A percentile compares a stretch with the other conserved stretches of the same genome.
Evolutionary conservation across 2,113 vertebrate genomes (phyloP).

Genomic region (Entomyzon cyanotis): DNA sequence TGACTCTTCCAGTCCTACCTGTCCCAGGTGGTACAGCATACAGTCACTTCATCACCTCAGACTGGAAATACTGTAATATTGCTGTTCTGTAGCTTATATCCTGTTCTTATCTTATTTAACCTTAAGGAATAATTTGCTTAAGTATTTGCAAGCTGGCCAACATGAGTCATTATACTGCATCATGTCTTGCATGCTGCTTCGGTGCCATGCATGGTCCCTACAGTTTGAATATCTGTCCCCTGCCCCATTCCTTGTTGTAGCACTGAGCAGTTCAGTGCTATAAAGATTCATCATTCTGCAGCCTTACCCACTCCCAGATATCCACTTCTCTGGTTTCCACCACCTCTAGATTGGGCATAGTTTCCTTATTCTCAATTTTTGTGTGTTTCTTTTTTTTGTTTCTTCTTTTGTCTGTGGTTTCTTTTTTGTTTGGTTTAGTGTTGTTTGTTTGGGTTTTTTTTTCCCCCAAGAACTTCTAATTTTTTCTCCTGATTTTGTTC

Average conservation of each 20-base stretch:
- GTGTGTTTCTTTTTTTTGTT: neutral
- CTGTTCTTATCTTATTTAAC: neutral
- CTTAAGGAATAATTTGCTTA: neutral
- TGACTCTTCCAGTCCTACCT: neutral
- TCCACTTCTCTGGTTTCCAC: neutral
- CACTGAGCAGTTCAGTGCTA: neutral
- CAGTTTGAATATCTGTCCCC: fast-evolving
- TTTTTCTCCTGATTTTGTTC: neutral
- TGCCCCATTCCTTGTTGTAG: neutral
- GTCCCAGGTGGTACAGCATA: neutral
- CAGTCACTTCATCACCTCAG: neutral
- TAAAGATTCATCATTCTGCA: neutral
- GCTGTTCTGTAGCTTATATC: neutral
- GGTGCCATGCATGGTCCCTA: neutral
- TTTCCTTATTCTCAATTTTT: neutral
- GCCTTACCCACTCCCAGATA: neutral
- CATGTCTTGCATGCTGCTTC: neutral
- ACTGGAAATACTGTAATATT: neutral
- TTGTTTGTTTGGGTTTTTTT: fast-evolving
- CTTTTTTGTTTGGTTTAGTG: neutral
- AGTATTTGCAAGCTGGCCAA: neutral
- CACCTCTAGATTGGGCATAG: neutral
- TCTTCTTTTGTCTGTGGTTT: neutral
- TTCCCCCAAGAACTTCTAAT: neutral
- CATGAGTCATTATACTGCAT: fast-evolving